Conservation (phyloP, 2,888 invertebrate species). For the Yponomeuta sedellus region DNA sequence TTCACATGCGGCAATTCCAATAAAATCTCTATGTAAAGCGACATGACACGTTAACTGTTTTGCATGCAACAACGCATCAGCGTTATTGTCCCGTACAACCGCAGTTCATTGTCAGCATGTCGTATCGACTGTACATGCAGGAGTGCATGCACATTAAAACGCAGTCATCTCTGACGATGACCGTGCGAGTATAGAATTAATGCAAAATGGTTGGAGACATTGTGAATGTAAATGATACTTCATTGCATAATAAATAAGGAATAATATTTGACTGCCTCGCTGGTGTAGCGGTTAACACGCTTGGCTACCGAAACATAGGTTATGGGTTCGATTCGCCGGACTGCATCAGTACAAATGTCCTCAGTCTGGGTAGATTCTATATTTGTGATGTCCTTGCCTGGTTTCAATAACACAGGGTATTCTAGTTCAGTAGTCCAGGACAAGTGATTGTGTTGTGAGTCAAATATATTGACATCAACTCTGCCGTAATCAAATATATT, state of each 20-base stretch:
- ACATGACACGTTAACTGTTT: conserved; percentile 64
- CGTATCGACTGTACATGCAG: conserved; percentile 39
- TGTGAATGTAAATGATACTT: not conserved
- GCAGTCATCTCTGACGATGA: conserved; percentile 60
- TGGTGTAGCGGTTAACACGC: too few species aligned
- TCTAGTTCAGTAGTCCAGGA: too few species aligned
- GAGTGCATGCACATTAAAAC: conserved; percentile 71
- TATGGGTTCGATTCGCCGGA: too few species aligned
- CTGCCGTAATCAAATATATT: too few species aligned
- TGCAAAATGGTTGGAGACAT: conserved; percentile 8
- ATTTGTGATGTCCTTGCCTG: too few species aligned
- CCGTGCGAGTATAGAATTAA: conserved; percentile 30
- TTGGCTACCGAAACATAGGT: too few species aligned
- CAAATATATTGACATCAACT: too few species aligned
- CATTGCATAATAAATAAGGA: not conserved
- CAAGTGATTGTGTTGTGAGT: too few species aligned
- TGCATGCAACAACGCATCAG: conserved; percentile 67
- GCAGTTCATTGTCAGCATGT: conserved; percentile 38
- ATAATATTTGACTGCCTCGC: not conserved
- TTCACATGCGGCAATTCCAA: conserved; percentile 51
- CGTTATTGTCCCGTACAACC: conserved; percentile 58
- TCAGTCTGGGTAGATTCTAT: too few species aligned
- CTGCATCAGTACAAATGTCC: too few species aligned
- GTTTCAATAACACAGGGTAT: too few species aligned
- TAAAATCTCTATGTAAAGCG: conserved; percentile 54